Evolutionary conservation across 2,888 invertebrate genomes (phyloP).

Genomic region (Acanthoscelides obtectus): DNA sequence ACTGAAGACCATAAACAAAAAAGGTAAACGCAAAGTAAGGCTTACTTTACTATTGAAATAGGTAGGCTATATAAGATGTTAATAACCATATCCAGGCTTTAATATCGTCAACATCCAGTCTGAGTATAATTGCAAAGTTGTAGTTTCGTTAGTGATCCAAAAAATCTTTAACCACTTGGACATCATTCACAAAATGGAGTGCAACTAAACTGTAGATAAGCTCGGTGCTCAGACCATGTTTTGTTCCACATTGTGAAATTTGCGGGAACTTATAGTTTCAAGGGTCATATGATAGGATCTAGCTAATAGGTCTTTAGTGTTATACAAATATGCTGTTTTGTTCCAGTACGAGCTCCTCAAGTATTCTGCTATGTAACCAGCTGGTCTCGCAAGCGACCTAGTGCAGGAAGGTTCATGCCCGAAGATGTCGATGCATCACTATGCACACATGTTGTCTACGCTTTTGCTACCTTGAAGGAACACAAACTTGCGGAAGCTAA

Average conservation of each 20-base stretch:
- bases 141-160: not conserved
- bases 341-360: slow-evolving; percentile 74
- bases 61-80: too few relatives aligned
- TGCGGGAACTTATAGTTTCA: too few relatives aligned
- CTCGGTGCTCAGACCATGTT: too few relatives aligned
- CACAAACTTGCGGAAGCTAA: slow-evolving; percentile 75
- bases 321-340: slow-evolving; percentile 4
- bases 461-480: slow-evolving; percentile 88
- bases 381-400: slow-evolving; percentile 91
- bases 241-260: too few relatives aligned
- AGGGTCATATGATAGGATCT: too few relatives aligned
- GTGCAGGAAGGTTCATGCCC: slow-evolving; percentile 82
- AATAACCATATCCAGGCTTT: too few relatives aligned
- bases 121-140: too few relatives aligned
- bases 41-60: not conserved
- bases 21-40: slow-evolving; percentile 51
- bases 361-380: slow-evolving; percentile 94
- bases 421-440: slow-evolving; percentile 83
- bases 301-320: not conserved
- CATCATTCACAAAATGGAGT: too few relatives aligned
- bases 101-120: too few relatives aligned
- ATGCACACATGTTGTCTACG: slow-evolving; percentile 93
- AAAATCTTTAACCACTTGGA: too few relatives aligned
- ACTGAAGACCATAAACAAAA: slow-evolving; percentile 50
- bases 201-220: too few relatives aligned